These are phyloP conservation scores for Agriopis leucophaearia DNA, from an alignment of 2,888 invertebrate genomes.

Conservation along the genomic window DNA sequence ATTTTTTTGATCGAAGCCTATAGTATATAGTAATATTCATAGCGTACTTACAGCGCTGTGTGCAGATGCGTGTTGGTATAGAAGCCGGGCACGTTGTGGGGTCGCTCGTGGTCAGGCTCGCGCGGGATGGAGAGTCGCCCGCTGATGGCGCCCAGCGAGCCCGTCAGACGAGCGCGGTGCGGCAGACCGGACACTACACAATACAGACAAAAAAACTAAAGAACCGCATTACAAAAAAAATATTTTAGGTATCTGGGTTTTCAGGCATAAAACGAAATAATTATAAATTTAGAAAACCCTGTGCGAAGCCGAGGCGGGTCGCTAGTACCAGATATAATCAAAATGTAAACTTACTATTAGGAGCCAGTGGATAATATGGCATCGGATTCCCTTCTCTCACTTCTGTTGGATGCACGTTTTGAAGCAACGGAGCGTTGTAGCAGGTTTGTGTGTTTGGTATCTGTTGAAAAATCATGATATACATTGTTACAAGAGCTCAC, in stretches of 20 bases:
- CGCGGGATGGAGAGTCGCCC: slow-evolving; percentile 68
- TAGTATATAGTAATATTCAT: too few species aligned
- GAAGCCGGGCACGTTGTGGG: slow-evolving; percentile 81
- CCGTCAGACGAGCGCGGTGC: slow-evolving; percentile 75
- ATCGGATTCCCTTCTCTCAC: slow-evolving; percentile 58
- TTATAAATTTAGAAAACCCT: too few species aligned
- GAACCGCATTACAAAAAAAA: too few species aligned
- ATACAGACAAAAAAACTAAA: slow-evolving; percentile 4
- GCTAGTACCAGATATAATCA: too few species aligned
- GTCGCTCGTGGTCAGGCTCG: slow-evolving; percentile 75
- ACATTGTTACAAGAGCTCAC: background rate
- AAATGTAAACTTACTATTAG: slow-evolving; percentile 61
- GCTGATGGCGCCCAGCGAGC: slow-evolving; percentile 80
- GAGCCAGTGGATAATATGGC: slow-evolving; percentile 68
- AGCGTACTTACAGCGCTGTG: slow-evolving; percentile 65
- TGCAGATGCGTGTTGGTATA: slow-evolving; percentile 67
- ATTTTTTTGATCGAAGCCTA: too few species aligned
- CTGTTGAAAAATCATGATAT: slow-evolving; percentile 50
- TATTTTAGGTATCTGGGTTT: too few species aligned
- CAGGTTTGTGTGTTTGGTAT: slow-evolving; percentile 75
- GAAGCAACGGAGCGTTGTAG: slow-evolving; percentile 78
- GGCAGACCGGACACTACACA: slow-evolving; percentile 62
- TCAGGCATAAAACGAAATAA: too few species aligned
- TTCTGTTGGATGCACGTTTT: slow-evolving; percentile 68
- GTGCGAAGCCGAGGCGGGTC: too few species aligned